phyloP scores from a whole-genome alignment of 2,113 vertebrate genomes.

The Aptenodytes forsteri region DNA sequence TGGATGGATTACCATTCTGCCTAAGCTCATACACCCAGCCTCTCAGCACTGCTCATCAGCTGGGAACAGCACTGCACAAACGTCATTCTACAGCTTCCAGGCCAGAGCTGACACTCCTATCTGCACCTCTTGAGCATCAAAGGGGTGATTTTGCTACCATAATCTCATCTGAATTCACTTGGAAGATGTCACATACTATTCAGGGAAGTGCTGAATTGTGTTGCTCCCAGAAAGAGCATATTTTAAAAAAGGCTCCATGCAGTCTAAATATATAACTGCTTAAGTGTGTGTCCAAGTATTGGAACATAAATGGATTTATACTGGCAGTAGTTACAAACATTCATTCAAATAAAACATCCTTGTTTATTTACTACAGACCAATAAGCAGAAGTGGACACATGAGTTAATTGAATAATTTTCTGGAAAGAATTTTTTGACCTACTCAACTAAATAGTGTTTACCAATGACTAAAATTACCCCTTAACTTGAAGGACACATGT shows the following conservation, averaged over 20 bases:
- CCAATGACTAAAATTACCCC: not conserved
- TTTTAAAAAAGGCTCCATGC: not conserved
- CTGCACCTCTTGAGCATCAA: not conserved
- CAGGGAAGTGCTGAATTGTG: not conserved
- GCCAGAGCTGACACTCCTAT: not conserved
- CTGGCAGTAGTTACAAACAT: not conserved
- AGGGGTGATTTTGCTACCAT: not conserved
- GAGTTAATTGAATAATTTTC: not conserved
- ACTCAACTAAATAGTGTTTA: not conserved
- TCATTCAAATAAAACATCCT: not conserved
- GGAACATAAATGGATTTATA: not conserved
- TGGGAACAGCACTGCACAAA: not conserved
- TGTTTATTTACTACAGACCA: not conserved
- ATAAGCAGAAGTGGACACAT: not conserved
- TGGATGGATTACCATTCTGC: not conserved
- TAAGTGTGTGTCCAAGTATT: not conserved
- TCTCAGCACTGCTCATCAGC: not conserved
- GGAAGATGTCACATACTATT: not conserved
- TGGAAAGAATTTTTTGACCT: not conserved
- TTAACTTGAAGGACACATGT: not conserved
- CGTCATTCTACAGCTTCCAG: not conserved
- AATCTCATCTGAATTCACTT: not conserved
- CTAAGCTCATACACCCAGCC: not conserved
- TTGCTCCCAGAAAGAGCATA: not conserved
- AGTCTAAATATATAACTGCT: not conserved